A percentile compares a stretch with the other conserved stretches of the same genome.
These are phyloP conservation scores for Donacobius atricapilla DNA, from an alignment of 2,113 vertebrate genomes.

Conservation along the genomic window DNA sequence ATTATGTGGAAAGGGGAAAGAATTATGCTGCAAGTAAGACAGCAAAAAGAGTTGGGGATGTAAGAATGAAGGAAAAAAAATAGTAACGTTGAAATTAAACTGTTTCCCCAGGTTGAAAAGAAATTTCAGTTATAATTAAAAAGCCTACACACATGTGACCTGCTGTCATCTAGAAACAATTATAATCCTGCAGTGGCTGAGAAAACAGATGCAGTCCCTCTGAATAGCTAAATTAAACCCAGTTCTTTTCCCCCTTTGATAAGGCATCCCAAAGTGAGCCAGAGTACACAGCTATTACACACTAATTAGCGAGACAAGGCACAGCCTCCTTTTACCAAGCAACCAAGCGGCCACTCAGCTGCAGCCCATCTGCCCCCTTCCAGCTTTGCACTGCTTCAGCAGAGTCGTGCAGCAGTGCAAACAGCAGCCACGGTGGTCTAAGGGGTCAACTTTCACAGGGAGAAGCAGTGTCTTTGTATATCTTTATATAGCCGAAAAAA, in stretches of 20 bases:
- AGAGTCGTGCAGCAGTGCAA: background rate
- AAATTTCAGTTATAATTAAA: constrained; percentile 72
- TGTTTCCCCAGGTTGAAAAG: constrained; percentile 65
- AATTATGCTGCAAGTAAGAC: background rate
- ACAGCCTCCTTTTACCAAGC: constrained; percentile 8
- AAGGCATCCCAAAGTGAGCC: constrained; percentile 54
- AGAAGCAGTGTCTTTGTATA: background rate
- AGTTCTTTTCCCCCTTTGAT: constrained; percentile 37
- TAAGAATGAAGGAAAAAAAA: background rate
- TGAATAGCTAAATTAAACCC: constrained; percentile 59
- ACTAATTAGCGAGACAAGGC: constrained; percentile 58
- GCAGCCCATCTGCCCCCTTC: background rate
- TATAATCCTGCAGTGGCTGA: constrained; percentile 55
- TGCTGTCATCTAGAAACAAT: constrained; percentile 63
- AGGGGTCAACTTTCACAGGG: background rate
- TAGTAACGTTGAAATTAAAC: constrained; percentile 61
- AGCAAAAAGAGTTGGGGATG: background rate
- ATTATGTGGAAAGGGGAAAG: background rate
- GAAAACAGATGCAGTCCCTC: constrained; percentile 63
- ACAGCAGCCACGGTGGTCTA: background rate
- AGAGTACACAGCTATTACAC: constrained; percentile 29
- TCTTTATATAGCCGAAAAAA: background rate
- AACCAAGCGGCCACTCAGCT: background rate
- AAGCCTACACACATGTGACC: constrained; percentile 42
- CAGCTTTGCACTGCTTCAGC: background rate